phyloP scores from a whole-genome alignment of 23 tunicate genomes.

The Trididemnum clinides region DNA sequence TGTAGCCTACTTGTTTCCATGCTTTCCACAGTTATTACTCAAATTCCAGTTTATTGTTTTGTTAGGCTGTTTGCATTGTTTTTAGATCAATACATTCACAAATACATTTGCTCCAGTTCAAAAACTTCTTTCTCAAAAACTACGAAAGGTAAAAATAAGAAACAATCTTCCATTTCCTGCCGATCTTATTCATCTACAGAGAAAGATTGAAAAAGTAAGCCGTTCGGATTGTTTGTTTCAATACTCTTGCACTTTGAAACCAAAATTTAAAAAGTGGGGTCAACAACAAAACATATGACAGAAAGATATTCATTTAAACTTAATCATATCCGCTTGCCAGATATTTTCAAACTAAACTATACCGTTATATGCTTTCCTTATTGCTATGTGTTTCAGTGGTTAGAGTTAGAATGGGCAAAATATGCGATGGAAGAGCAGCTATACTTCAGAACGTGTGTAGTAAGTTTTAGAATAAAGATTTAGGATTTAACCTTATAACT shows the following conservation, averaged over 20 bases:
- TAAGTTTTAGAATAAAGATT: no score
- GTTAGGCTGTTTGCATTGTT: neutral
- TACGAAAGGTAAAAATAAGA: neutral
- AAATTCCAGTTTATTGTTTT: neutral
- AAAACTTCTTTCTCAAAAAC: neutral
- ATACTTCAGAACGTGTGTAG: constrained; percentile 22
- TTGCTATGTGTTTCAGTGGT: neutral
- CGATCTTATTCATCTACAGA: constrained; percentile 18
- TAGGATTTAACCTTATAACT: no score
- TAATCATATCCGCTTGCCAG: no score
- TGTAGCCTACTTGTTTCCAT: no score
- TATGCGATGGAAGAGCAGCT: constrained; percentile 55
- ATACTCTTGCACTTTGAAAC: no score
- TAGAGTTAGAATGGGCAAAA: constrained; percentile 43
- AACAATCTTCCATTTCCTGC: constrained; percentile 34
- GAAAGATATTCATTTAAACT: no score
- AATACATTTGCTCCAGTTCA: neutral
- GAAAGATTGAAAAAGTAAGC: constrained; percentile 36
- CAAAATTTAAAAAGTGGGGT: no score
- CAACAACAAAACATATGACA: no score
- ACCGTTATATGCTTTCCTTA: no score
- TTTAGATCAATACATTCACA: neutral
- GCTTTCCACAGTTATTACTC: neutral
- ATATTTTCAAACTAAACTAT: no score
- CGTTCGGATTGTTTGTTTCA: no score